phyloP scores from a whole-genome alignment of 2,888 invertebrate genomes.

The Crepidodera aurea region DNA sequence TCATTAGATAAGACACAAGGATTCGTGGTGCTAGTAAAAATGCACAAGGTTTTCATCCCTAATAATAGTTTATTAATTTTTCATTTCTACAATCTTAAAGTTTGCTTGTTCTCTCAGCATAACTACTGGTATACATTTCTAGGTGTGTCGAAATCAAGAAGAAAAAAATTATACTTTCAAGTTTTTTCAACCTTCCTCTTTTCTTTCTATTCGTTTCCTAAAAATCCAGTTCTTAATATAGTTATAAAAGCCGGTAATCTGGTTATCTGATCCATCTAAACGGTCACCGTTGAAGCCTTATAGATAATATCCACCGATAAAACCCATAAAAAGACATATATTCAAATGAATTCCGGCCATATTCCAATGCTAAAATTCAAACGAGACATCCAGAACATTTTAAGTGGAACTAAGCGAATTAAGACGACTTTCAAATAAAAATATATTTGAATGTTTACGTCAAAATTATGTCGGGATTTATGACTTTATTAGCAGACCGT shows the following conservation, averaged over 20 bases:
- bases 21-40: too few species aligned
- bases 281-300: constrained; percentile 11
- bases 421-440: neutral
- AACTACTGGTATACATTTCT: too few species aligned
- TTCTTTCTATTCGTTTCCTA: neutral
- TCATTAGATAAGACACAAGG: too few species aligned
- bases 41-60: too few species aligned
- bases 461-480: neutral
- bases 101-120: too few species aligned
- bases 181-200: too few species aligned
- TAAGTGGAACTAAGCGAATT: neutral
- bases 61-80: too few species aligned
- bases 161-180: too few species aligned
- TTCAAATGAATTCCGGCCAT: constrained; percentile 22
- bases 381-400: neutral
- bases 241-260: constrained; percentile 11
- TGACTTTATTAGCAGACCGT: neutral
- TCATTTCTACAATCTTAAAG: too few species aligned
- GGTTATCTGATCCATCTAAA: constrained; percentile 19
- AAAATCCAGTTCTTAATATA: constrained; percentile 13
- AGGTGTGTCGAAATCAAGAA: too few species aligned
- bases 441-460: neutral
- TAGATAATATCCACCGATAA: constrained; percentile 20
- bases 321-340: constrained; percentile 23
- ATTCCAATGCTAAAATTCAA: constrained; percentile 7